Evolutionary conservation across 2,888 invertebrate genomes (phyloP).

Genomic region (Rhingia rostrata): DNA sequence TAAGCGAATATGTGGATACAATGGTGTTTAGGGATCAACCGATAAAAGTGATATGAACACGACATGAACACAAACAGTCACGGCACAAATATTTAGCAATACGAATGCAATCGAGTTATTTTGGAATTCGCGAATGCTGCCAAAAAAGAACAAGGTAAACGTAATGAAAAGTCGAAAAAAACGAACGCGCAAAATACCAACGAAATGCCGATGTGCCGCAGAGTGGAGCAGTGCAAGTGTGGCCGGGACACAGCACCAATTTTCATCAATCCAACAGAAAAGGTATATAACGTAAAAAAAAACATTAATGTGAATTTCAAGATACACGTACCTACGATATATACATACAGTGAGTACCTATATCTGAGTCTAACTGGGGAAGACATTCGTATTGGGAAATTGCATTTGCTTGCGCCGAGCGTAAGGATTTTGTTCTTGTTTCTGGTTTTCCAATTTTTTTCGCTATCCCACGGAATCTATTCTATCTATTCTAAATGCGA

Average conservation of each 20-base stretch:
- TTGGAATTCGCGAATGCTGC: constrained; percentile 27
- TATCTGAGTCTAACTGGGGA: constrained; percentile 54
- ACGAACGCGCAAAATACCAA: constrained; percentile 51
- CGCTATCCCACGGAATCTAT: constrained; percentile 1
- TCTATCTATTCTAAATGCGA: constrained; percentile 7
- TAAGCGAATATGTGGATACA: constrained; percentile 11
- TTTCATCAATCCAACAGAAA: constrained; percentile 9
- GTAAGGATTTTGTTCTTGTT: constrained; percentile 34
- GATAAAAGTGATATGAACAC: constrained; percentile 16
- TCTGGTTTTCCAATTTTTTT: background rate
- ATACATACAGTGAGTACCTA: constrained; percentile 23
- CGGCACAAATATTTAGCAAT: constrained; percentile 40
- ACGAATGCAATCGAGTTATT: constrained; percentile 28
- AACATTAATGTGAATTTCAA: constrained; percentile 67
- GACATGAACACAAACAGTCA: constrained; percentile 22
- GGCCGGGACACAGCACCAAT: constrained; percentile 38
- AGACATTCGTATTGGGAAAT: constrained; percentile 73
- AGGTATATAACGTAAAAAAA: constrained; percentile 72
- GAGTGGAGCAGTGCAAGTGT: constrained; percentile 41
- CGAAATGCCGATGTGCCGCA: constrained; percentile 53
- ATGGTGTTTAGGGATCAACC: constrained; percentile 5
- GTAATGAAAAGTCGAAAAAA: constrained; percentile 55
- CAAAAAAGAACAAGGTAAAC: constrained; percentile 1
- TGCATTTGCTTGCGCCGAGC: constrained; percentile 66
- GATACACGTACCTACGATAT: constrained; percentile 40